phyloP scores from a whole-genome alignment of 2,797 vertebrate species.

The Silurus aristotelis region DNA sequence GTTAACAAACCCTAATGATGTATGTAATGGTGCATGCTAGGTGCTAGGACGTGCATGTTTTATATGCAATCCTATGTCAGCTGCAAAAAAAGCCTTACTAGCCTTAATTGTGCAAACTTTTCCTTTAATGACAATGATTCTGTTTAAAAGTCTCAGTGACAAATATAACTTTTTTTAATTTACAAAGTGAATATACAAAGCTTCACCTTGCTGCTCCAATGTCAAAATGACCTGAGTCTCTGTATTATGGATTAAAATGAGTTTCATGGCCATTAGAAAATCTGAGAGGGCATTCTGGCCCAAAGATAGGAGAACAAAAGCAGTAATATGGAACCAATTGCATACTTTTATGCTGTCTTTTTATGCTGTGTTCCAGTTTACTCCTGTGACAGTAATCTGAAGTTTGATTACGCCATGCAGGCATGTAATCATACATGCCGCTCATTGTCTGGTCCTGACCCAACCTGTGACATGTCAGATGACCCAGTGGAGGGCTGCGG shows the following conservation, averaged over 20 bases:
- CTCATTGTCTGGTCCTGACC: constrained; percentile 65
- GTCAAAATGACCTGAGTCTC: neutral
- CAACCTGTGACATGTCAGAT: constrained; percentile 58
- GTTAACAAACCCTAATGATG: neutral
- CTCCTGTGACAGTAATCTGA: constrained; percentile 64
- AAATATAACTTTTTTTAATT: too few species aligned
- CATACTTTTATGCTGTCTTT: neutral
- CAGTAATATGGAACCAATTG: neutral
- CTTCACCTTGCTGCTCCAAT: neutral
- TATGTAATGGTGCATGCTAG: neutral
- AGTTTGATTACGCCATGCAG: constrained; percentile 62
- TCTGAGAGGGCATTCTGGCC: neutral
- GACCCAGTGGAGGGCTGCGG: constrained; percentile 72
- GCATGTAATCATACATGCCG: constrained; percentile 71
- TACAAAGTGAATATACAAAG: too few species aligned
- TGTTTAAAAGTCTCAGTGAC: too few species aligned
- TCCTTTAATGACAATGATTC: neutral
- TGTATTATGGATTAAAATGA: neutral
- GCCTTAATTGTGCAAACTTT: neutral
- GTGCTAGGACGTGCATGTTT: neutral
- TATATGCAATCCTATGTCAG: neutral
- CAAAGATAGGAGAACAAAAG: neutral
- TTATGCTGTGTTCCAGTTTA: constrained; percentile 55
- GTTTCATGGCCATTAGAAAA: neutral
- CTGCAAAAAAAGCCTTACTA: neutral